Percentiles rank a stretch among this genome's conserved stretches.
These are phyloP conservation scores for Furnarius figulus DNA, from an alignment of 2,113 vertebrate genomes.

Conservation along the genomic window DNA sequence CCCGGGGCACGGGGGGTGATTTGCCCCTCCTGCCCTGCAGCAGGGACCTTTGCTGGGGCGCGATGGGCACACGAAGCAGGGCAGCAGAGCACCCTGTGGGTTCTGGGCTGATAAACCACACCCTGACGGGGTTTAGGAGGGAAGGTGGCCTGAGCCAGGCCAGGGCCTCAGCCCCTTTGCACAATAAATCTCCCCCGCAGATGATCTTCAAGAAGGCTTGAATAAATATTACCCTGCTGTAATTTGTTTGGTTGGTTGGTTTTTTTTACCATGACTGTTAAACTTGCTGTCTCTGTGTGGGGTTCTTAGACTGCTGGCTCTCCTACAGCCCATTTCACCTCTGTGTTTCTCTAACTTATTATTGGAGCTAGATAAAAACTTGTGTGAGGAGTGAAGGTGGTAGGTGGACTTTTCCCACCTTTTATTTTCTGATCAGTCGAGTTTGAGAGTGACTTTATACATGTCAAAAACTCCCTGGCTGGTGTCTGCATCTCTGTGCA, in stretches of 20 bases:
- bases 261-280: not conserved
- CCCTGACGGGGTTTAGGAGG: not conserved
- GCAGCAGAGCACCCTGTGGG: not conserved
- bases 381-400: not conserved
- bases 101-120: not conserved
- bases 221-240: not conserved
- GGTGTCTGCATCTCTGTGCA: not conserved
- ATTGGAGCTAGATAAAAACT: not conserved
- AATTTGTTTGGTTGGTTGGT: not conserved
- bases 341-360: not conserved
- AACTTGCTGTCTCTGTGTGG: not conserved
- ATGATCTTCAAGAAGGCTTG: not conserved
- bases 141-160: not conserved
- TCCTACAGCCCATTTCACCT: not conserved
- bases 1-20: not conserved
- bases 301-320: not conserved
- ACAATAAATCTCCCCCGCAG: not conserved
- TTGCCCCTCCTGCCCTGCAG: not conserved
- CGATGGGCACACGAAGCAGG: fast-evolving
- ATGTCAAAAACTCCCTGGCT: not conserved
- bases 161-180: no score
- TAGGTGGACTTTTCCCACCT: not conserved
- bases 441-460: not conserved
- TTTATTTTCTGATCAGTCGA: not conserved
- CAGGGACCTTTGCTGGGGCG: not conserved